These are phyloP conservation scores for Ladona fulva DNA, from an alignment of 1,140 invertebrate species.

Conservation along the genomic window DNA sequence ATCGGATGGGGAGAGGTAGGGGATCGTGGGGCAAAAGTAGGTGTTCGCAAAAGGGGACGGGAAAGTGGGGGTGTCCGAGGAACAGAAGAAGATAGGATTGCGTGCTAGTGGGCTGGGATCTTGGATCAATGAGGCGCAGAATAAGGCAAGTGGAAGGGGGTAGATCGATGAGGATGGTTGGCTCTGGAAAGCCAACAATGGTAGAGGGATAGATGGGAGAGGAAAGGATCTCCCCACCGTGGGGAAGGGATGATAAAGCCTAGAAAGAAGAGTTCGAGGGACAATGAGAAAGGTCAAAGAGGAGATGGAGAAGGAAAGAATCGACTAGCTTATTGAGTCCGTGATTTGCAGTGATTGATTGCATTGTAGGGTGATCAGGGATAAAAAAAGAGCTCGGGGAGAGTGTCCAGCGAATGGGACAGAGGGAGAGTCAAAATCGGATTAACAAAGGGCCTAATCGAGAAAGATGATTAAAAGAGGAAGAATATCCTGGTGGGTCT, in stretches of 20 bases:
- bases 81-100: not conserved
- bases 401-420: not conserved
- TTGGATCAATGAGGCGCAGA: not conserved
- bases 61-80: not conserved
- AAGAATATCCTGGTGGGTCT: not conserved
- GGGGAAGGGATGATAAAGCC: not conserved
- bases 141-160: not conserved
- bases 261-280: not conserved
- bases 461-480: not conserved
- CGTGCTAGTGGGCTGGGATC: not conserved
- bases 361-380: not conserved
- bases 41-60: not conserved
- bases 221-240: not conserved
- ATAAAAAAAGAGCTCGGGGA: not conserved
- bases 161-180: not conserved
- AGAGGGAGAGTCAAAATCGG: not conserved
- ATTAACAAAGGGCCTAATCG: not conserved
- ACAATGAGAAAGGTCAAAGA: not conserved
- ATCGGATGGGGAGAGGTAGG: not conserved
- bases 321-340: not conserved
- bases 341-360: slow-evolving; percentile 3
- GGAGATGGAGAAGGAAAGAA: not conserved
- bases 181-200: not conserved
- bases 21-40: not conserved
- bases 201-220: not conserved